Base-by-base conservation (phyloP, 2,888 invertebrate species). In the Chrysotoxum bicinctum region DNA sequence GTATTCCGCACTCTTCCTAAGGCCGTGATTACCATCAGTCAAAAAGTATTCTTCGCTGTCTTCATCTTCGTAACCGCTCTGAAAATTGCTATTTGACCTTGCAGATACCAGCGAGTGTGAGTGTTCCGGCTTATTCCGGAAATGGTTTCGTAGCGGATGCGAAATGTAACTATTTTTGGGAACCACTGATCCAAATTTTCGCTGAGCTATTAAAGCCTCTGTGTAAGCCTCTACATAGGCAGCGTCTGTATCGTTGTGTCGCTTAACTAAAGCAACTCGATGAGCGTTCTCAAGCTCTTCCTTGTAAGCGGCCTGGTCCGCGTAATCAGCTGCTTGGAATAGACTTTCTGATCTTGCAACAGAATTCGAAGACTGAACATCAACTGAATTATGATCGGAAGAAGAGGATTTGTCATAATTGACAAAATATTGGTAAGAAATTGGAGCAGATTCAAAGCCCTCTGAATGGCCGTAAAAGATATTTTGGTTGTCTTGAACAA, bases 391-490 rank as follows among this genome's bases (percentile, higher is more conserved):
- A 16, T 16, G 45, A 45, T 30, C 45, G 19, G 43, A 19, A 45
- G 16, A 3, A 7, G 62, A 4, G 10, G 32, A 45, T 30, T 30
- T 64, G 16, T 30, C 30, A 32, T 19, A 45, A 14, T 45, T 64
- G 19, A 64, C 45, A 45, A 32, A 64, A 12, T 8, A 32, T 30
- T 64, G 62, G 14, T 64, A 64, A 30, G 62, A 64, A 64, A 64
- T 30, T 19, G 62, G 62, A 64, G 26, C 30, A 16, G 26, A 10
- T 16, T 43, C 12, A 10, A 37, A 37, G 0, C 0, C 26, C 0
- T 30, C 30, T 5, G 21, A 21, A 37, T 40, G 0, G 0, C 43
- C 45, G 7, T 45, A 16, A 30, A 14, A 62, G 30, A 45, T 30
- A 10, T 45, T 62, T n/a, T 62, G 62, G 30, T 62, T 30, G 7